Evolutionary conservation across 2,888 invertebrate species (phyloP).

Genomic region (Tupiocoris notatus): DNA sequence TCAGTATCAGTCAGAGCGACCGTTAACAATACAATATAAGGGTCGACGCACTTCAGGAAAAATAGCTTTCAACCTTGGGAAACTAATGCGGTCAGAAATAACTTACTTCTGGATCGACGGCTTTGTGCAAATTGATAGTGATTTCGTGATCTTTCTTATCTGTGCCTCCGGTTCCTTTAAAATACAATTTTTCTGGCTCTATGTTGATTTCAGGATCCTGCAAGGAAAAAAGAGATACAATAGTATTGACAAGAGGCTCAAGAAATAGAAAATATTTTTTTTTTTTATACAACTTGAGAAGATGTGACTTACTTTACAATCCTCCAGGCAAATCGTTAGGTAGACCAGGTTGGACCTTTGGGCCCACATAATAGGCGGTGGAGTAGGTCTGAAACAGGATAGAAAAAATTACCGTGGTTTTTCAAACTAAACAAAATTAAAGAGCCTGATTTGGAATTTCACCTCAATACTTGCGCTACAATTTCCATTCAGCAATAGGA

Average conservation of each 20-base stretch:
- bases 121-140: conserved; percentile 77
- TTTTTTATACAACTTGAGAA: too few species aligned
- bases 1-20: too few species aligned
- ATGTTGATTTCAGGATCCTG: conserved; percentile 64
- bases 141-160: conserved; percentile 85
- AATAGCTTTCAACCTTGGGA: too few species aligned
- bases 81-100: too few species aligned
- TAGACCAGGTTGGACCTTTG: conserved; percentile 80
- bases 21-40: too few species aligned
- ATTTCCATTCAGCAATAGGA: too few species aligned
- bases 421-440: too few species aligned
- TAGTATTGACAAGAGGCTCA: neutral
- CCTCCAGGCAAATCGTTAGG: conserved; percentile 88
- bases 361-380: conserved; percentile 91
- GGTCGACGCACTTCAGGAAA: too few species aligned
- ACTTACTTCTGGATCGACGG: conserved; percentile 78
- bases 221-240: conserved; percentile 3
- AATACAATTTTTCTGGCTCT: conserved; percentile 49
- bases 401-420: too few species aligned
- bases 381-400: conserved; percentile 62
- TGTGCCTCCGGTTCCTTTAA: conserved; percentile 78
- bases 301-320: conserved; percentile 62
- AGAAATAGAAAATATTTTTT: too few species aligned
- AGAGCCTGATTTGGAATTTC: too few species aligned
- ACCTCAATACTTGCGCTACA: too few species aligned